Evolutionary conservation across 2,888 invertebrate species (phyloP), one percentile per base, ranked within the genome.

Genomic region (Ophioninae sp.): DNA sequence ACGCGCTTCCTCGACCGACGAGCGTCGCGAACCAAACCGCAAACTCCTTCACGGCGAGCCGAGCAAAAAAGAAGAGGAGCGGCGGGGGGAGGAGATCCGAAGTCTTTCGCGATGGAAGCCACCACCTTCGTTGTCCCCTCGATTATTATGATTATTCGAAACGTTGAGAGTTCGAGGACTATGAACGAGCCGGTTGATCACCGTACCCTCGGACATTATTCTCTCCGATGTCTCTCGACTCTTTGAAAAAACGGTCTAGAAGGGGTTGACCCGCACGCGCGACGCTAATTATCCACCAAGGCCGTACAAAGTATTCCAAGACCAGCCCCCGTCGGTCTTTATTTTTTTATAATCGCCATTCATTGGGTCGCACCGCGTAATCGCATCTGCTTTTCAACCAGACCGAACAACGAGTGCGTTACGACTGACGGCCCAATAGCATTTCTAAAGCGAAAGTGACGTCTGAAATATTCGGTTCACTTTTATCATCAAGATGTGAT

Each of bases 1-100:
- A 69, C 77, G 74, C 81, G 83, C 85, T 86, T 85, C 83, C 86
- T 84, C 79, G 68, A 85, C 77, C 79, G 81, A 76, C 75, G 64
- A 78, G 76, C 85, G 83, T 77, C 76, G 72, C 64, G 50, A 65
- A 79, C 61, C 73, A 79, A 79, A 64, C 73, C 41, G 21, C 37
- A 23, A 64, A 68, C 77, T 50, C 77, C 57, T 72, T 74, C 72
- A 72, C 68, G 79, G 74, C 69, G 67, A 82, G 77, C 85, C 86
- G 82, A 78, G 85, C 83, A 80, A 30, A 30, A 3, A 3, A 84
- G 67, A 41, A 74, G 73, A 79, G 83, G 73, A 72, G 70, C 56
- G 23, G 20, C 6, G 65, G 65, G 50, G 21, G 20, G 41, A 76
- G 65, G 17, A 3, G 30, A 30, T 30, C 65, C 70, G n/a, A 67